Conservation (phyloP, 2,797 vertebrate genomes). For the Urosaurus nigricauda region DNA sequence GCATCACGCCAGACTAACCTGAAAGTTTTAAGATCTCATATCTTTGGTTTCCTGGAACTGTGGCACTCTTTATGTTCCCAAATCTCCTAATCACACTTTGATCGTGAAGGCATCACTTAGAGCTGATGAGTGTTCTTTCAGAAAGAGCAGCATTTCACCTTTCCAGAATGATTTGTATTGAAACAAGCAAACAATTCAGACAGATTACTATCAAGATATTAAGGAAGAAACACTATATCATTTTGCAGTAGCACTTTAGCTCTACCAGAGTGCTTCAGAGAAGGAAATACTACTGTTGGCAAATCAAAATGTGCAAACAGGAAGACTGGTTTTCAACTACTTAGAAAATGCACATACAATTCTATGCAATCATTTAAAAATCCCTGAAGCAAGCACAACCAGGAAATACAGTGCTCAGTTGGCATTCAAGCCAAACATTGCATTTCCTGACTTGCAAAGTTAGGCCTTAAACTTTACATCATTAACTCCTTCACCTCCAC, state of each 20-base stretch:
- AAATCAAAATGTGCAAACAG: background rate
- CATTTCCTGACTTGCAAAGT: conserved; percentile 17
- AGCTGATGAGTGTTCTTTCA: background rate
- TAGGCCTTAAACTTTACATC: conserved; percentile 26
- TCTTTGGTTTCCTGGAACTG: background rate
- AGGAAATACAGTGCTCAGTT: conserved; percentile 37
- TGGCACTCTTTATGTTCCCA: background rate
- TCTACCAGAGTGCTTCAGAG: background rate
- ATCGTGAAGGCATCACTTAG: background rate
- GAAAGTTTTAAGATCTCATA: background rate
- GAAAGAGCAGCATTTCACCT: background rate
- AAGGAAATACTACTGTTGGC: conserved; percentile 34
- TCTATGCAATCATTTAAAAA: conserved; percentile 3
- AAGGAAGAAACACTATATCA: conserved; percentile 7
- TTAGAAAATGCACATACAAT: background rate
- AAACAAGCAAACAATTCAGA: background rate
- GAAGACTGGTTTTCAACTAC: conserved; percentile 2
- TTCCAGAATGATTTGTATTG: background rate
- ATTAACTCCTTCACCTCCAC: conserved; percentile 10
- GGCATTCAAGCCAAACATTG: conserved; percentile 12
- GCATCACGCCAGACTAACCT: background rate
- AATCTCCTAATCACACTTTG: background rate
- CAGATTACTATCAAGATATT: background rate
- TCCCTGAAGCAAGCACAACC: conserved; percentile 22
- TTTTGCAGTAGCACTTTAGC: conserved; percentile 19